Conservation (phyloP, 2,888 invertebrate genomes). For the Orthonychiurus folsomi region DNA sequence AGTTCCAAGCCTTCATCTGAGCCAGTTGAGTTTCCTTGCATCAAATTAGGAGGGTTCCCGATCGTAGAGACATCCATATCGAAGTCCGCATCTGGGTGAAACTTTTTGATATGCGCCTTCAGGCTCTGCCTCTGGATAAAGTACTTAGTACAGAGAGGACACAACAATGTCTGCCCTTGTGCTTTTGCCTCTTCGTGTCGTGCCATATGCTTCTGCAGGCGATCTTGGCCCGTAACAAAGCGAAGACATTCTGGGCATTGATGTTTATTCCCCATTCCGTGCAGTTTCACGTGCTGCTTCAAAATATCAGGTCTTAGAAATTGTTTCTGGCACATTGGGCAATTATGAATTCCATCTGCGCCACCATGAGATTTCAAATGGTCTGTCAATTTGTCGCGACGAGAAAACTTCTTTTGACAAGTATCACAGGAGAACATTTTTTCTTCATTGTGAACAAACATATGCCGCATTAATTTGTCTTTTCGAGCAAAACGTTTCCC, state of each 20-base stretch:
- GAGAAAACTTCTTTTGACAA: conserved; percentile 28
- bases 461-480: conserved; percentile 32
- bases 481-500: conserved; percentile 31
- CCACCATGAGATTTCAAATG: conserved; percentile 31
- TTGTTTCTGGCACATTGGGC: conserved; percentile 29
- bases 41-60: neutral
- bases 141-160: conserved; percentile 32
- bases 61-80: neutral
- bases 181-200: conserved; percentile 29
- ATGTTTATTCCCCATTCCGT: conserved; percentile 29
- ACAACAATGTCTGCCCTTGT: conserved; percentile 23
- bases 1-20: conserved; percentile 3
- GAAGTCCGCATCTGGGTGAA: conserved; percentile 23
- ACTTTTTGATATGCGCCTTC: conserved; percentile 32
- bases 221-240: conserved; percentile 29
- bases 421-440: conserved; percentile 32
- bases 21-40: conserved; percentile 19
- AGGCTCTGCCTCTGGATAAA: conserved; percentile 34
- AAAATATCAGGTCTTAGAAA: conserved; percentile 33
- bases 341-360: conserved; percentile 28
- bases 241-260: conserved; percentile 34
- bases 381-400: conserved; percentile 31
- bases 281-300: conserved; percentile 32
- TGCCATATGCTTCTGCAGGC: conserved; percentile 31
- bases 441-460: conserved; percentile 34